Evolutionary conservation across 2,113 vertebrate genomes (phyloP).

Genomic region (Tapirus terrestris): DNA sequence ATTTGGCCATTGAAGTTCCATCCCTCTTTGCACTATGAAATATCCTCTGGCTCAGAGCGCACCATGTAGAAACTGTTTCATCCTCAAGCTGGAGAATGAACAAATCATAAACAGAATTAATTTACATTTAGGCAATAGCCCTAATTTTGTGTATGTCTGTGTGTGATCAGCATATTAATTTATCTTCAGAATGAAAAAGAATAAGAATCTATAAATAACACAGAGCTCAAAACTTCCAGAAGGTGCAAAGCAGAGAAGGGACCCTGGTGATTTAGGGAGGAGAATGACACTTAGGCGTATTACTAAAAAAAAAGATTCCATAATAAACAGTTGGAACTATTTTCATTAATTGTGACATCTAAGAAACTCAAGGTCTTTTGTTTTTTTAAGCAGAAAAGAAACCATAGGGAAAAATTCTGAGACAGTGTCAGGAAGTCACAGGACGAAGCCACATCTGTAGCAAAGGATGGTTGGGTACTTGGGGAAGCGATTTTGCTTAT

Average conservation of each 20-base stretch:
- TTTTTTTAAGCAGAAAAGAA: constrained; percentile 28
- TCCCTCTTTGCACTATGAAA: constrained; percentile 53
- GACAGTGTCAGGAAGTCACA: background rate
- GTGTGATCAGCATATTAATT: background rate
- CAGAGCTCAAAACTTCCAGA: constrained; percentile 2
- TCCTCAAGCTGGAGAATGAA: constrained; percentile 32
- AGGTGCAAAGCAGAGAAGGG: constrained; percentile 65
- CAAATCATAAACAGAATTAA: background rate
- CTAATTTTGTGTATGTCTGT: constrained; percentile 14
- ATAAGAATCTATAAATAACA: constrained; percentile 8
- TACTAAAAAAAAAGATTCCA: constrained; percentile 51
- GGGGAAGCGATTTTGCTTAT: background rate
- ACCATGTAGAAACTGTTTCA: background rate
- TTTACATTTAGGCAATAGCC: background rate
- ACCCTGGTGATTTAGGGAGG: constrained; percentile 4
- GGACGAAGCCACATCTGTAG: background rate
- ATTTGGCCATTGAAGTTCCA: constrained; percentile 19
- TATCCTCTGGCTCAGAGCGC: constrained; percentile 50
- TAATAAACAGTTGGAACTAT: constrained; percentile 14
- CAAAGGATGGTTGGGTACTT: background rate
- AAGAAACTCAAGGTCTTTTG: background rate
- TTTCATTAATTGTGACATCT: constrained; percentile 30
- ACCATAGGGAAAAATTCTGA: constrained; percentile 50
- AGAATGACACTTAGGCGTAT: background rate
- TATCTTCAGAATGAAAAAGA: constrained; percentile 45